Conservation (phyloP, 2,113 vertebrate species). For the Brachyhypopomus gauderio region DNA sequence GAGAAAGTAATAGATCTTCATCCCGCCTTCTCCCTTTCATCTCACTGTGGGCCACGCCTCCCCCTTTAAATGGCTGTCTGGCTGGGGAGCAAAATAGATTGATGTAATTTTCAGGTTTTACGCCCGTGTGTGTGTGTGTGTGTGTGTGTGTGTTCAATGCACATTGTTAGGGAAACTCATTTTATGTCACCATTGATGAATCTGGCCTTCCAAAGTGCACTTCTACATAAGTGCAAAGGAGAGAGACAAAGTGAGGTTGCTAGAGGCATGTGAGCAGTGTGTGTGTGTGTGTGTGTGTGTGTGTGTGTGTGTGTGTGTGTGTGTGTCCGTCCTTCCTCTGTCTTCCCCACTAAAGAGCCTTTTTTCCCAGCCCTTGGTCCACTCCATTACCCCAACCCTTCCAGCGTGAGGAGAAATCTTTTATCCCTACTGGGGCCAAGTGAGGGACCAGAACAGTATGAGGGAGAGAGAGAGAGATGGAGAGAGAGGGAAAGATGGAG, state of each 20-base stretch:
- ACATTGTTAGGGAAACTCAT: too few relatives aligned
- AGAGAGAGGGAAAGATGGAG: neutral
- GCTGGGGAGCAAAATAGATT: neutral
- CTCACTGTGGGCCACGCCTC: too few relatives aligned
- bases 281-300: neutral
- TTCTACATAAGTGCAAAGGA: too few relatives aligned
- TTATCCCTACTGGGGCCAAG: slow-evolving; percentile 31
- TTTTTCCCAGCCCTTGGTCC: slow-evolving; percentile 11
- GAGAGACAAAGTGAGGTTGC: too few relatives aligned
- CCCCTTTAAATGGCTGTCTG: neutral
- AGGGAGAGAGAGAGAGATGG: neutral
- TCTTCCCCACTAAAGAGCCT: slow-evolving; percentile 46
- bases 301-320: slow-evolving; percentile 30
- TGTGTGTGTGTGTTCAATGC: too few relatives aligned
- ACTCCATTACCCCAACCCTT: slow-evolving; percentile 45
- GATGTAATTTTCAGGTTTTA: too few relatives aligned
- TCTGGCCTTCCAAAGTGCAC: too few relatives aligned
- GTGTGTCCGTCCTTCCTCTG: slow-evolving; percentile 19
- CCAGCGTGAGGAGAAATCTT: slow-evolving; percentile 44
- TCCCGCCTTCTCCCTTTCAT: neutral
- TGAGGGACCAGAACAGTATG: neutral
- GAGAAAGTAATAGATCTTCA: slow-evolving; percentile 40
- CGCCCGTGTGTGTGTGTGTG: too few relatives aligned
- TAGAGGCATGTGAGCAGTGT: too few relatives aligned
- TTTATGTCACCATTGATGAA: too few relatives aligned